Evolutionary conservation across 1,140 invertebrate species (phyloP), one percentile per base, ranked within the genome.

Genomic region (Lepidurus couesii): DNA sequence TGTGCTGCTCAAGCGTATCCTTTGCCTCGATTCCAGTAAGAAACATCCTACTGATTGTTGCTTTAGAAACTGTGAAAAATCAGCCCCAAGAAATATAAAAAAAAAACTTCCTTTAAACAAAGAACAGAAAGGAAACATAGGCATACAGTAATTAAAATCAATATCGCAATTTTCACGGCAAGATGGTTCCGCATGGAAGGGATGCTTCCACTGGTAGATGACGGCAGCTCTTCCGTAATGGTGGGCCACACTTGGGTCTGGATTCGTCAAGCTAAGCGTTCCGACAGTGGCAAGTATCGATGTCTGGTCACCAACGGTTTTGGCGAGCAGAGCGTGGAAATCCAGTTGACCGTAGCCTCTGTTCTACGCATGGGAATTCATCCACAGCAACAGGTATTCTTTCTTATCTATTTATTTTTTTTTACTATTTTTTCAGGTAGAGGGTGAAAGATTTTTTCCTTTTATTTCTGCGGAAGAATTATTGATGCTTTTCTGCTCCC

Each of bases 1-100:
- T 98, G 96, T 82, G 92, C 95, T 85, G 95, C 95, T 0, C 91
- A 93, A 78, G 96, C 95, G 1, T 95, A 95, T 83, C 95, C 96
- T 0, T 90, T 91, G 76, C 95, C 95, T 16, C 24, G 42, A 10
- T 43, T 24, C 75, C 75, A 43, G 44, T 44, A 75, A 44, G 13
- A 42, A n/a, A 45, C 34, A 43, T 45, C 11, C 26, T 75, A 42
- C 73, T 3, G 21, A 3, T 73, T 24, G 53, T 16, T 21, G 73
- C n/a, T 11, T 2, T 24, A 74, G 21, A 10, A 34, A 34, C 21
- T 34, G 13, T 74, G 73, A 74, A 73, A 73, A 13, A 73, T 1
- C 16, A 73, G 21, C 16, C 53, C 21, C 9, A 73, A 73, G 6
- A 13, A 73, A 13, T 24, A 11, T 9, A n/a, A n/a, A n/a, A n/a